Conservation (phyloP, 1,140 invertebrate species). For the Hestina assimilis region DNA sequence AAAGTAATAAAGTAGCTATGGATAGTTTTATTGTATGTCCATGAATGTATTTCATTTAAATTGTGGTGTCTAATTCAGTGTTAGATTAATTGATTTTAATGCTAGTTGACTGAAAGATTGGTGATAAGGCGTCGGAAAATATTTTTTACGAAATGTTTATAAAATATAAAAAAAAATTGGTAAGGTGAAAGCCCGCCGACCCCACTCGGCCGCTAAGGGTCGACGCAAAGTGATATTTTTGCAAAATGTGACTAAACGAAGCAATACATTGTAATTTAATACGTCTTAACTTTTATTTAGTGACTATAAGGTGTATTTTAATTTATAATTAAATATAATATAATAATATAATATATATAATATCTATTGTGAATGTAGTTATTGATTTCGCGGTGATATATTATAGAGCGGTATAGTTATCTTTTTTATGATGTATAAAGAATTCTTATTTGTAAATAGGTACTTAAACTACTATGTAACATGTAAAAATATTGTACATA, state of each 20-base stretch:
- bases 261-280: conserved; percentile 83
- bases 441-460: conserved; percentile 78
- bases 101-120: conserved; percentile 69
- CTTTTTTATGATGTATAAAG: conserved; percentile 78
- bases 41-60: conserved; percentile 75
- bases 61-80: conserved; percentile 76
- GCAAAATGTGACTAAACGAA: conserved; percentile 83
- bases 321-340: conserved; percentile 64
- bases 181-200: conserved; percentile 29
- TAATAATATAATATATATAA: conserved; percentile 53
- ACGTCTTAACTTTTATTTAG: conserved; percentile 78
- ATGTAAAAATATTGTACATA: conserved; percentile 78
- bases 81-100: conserved; percentile 69
- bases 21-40: conserved; percentile 67
- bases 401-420: conserved; percentile 72
- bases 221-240: conserved; percentile 82
- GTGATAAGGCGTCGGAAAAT: conserved; percentile 53
- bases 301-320: conserved; percentile 70
- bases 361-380: conserved; percentile 75
- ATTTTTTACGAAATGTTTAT: conserved; percentile 71
- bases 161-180: conserved; percentile 41
- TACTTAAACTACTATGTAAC: conserved; percentile 76
- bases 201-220: conserved; percentile 33
- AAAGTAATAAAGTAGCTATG: conserved; percentile 54
- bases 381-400: conserved; percentile 76